Conservation (phyloP, 2,113 vertebrate species). For the Neogobius melanostomus region DNA sequence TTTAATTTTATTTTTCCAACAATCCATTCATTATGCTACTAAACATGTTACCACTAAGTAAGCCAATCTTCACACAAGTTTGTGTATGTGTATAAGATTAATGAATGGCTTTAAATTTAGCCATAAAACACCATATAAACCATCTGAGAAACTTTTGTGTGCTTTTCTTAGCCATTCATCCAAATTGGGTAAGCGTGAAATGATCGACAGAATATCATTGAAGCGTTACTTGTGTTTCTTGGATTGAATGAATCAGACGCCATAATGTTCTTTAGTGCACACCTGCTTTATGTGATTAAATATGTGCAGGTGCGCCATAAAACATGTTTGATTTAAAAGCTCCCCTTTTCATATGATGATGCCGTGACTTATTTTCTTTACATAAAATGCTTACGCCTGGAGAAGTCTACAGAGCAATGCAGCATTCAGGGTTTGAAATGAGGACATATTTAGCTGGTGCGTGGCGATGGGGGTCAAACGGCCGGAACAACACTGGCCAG, state of each 20-base stretch:
- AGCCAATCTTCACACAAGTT: constrained; percentile 4
- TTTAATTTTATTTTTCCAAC: too few species aligned
- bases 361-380: not conserved
- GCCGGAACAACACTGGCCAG: constrained; percentile 58
- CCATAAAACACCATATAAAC: not conserved
- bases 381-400: constrained; percentile 14
- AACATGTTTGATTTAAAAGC: constrained; percentile 20
- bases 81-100: constrained; percentile 1
- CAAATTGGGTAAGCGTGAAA: constrained; percentile 2
- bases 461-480: constrained; percentile 70
- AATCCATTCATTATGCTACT: not conserved
- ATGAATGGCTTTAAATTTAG: not conserved
- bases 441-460: constrained; percentile 69
- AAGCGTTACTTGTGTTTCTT: constrained; percentile 33
- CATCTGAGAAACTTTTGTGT: not conserved
- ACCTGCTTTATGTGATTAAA: constrained; percentile 67
- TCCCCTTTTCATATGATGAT: constrained; percentile 19
- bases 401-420: constrained; percentile 22
- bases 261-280: constrained; percentile 60
- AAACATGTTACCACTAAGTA: not conserved
- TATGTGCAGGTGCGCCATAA: constrained; percentile 68
- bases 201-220: constrained; percentile 3
- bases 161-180: not conserved
- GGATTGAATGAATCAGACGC: constrained; percentile 1
- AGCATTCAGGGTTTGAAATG: constrained; percentile 66